phyloP scores from a whole-genome alignment of 2,797 vertebrate species.

The Periophthalmus magnuspinnatus region DNA sequence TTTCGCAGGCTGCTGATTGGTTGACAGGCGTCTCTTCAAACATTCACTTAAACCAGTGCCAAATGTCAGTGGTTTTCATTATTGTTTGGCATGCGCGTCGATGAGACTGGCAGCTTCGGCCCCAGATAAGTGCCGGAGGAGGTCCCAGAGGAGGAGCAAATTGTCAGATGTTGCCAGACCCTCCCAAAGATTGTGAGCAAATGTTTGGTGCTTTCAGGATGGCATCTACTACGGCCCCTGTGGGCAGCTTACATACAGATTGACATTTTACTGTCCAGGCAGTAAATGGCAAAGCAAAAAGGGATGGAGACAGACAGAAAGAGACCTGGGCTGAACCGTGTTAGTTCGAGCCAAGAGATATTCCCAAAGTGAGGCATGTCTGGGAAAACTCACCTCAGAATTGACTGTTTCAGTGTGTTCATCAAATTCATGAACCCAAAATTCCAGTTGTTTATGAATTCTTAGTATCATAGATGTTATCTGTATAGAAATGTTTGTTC shows the following conservation, averaged over 20 bases:
- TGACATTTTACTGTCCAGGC: constrained; percentile 68
- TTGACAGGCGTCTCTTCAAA: constrained; percentile 37
- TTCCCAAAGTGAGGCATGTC: constrained; percentile 28
- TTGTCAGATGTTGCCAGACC: constrained; percentile 67
- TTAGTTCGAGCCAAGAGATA: constrained; percentile 42
- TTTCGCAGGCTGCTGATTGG: constrained; percentile 5
- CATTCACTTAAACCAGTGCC: constrained; percentile 37
- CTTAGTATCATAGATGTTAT: neutral
- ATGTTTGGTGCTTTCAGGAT: constrained; percentile 71
- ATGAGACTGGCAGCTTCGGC: constrained; percentile 32
- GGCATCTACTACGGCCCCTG: constrained; percentile 52
- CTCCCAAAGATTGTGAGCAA: constrained; percentile 69
- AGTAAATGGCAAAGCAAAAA: constrained; percentile 65
- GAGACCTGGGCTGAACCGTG: constrained; percentile 26
- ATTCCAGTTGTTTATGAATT: neutral
- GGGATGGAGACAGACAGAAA: constrained; percentile 30
- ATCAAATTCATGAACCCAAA: neutral
- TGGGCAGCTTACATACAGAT: constrained; percentile 60
- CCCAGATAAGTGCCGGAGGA: constrained; percentile 53
- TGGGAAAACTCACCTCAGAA: constrained; percentile 4
- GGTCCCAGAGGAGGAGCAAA: constrained; percentile 54
- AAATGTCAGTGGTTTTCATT: constrained; percentile 28
- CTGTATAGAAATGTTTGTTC: no score
- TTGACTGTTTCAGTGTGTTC: neutral
- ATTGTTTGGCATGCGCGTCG: constrained; percentile 40